Conservation (phyloP, 2,797 vertebrate genomes). For the Aldrovandia affinis region DNA sequence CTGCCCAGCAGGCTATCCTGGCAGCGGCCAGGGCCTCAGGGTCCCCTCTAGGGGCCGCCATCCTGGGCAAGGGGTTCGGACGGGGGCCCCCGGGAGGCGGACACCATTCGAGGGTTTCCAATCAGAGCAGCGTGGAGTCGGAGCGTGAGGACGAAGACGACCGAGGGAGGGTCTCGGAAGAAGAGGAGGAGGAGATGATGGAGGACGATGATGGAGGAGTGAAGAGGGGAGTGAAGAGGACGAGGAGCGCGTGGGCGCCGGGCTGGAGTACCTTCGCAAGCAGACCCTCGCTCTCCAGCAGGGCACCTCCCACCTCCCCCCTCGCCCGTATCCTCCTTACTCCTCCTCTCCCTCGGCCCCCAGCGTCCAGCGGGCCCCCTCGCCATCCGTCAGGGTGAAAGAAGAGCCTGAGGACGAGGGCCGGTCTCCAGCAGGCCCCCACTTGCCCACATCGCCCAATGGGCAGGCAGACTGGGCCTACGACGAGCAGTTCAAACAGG, state of each 20-base stretch:
- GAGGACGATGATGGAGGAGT: conserved; percentile 77
- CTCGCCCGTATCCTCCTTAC: conserved; percentile 61
- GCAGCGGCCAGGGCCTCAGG: conserved; percentile 78
- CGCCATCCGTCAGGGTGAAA: conserved; percentile 73
- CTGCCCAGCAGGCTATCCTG: conserved; percentile 82
- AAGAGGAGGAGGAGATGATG: conserved; percentile 61
- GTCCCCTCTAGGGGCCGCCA: conserved; percentile 50
- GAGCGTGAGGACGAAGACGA: conserved; percentile 78
- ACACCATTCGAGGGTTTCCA: conserved; percentile 63
- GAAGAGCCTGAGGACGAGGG: conserved; percentile 81
- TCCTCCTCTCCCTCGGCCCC: conserved; percentile 39
- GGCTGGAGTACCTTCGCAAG: conserved; percentile 78
- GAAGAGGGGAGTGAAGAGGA: conserved; percentile 82
- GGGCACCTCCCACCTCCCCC: conserved; percentile 59
- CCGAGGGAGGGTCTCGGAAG: conserved; percentile 67
- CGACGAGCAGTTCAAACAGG: conserved; percentile 91
- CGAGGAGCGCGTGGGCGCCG: conserved; percentile 60
- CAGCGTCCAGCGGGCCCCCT: conserved; percentile 61
- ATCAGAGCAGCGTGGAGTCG: conserved; percentile 79
- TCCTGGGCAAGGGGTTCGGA: conserved; percentile 73
- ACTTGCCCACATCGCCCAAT: conserved; percentile 69
- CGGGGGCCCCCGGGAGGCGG: conserved; percentile 48
- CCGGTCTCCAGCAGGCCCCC: conserved; percentile 70
- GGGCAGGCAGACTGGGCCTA: conserved; percentile 82
- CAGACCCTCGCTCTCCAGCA: conserved; percentile 78